These are phyloP conservation scores for Cryptus viduatorius DNA, from an alignment of 2,888 invertebrate species.

Conservation along the genomic window DNA sequence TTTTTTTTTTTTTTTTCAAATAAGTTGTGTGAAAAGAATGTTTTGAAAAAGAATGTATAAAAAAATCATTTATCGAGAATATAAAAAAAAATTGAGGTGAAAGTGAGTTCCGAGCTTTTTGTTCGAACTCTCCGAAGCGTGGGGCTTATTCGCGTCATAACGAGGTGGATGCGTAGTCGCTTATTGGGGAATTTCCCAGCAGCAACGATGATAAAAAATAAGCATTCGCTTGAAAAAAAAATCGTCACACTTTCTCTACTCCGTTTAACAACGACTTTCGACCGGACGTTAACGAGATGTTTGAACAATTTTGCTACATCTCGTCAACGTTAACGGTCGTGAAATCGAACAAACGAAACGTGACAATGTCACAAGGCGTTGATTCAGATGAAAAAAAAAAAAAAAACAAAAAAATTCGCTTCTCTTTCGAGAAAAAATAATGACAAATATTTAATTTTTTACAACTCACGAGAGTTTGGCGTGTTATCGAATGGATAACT, in stretches of 20 bases:
- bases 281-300: not conserved
- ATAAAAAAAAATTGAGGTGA: not conserved
- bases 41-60: too few species aligned
- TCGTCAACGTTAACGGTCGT: not conserved
- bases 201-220: constrained; percentile 13
- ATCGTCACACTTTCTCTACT: constrained; percentile 59
- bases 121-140: not conserved
- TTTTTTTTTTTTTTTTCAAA: not conserved
- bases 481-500: constrained; percentile 99
- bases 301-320: not conserved
- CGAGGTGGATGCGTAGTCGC: constrained; percentile 5
- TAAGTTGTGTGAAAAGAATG: too few species aligned
- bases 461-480: constrained; percentile 95
- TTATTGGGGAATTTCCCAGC: constrained; percentile 2
- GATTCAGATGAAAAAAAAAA: not conserved
- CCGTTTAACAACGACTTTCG: constrained; percentile 32
- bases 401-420: not conserved
- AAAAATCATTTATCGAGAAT: not conserved
- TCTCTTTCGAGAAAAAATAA: not conserved
- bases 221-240: constrained; percentile 5
- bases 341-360: not conserved
- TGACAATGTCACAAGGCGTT: not conserved
- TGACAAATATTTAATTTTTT: not conserved
- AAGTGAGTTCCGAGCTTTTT: constrained; percentile 16
- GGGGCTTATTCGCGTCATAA: constrained; percentile 5